Base-by-base conservation (phyloP, 2,888 invertebrate genomes). In the Caradrina kadenii region DNA sequence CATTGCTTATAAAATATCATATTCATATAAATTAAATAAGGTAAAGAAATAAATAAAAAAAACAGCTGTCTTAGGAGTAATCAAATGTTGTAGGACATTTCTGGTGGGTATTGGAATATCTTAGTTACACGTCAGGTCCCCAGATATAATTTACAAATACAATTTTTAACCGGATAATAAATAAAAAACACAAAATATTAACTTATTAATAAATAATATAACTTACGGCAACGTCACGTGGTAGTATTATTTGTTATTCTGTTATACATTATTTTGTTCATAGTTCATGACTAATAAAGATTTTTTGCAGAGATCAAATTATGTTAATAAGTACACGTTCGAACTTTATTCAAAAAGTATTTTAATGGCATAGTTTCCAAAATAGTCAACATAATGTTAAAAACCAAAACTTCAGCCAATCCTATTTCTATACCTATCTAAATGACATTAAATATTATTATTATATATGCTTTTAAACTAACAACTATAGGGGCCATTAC, bases 71-170 rank as follows among this genome's bases (percentile, higher is more conserved):
- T 73, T 63, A 72, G 22, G 17, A 61, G 68, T 66, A 66, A 60
- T 10, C 0, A 64, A 69, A 69, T 21, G 26, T 66, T 68, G 70
- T 62, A 48, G 60, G 61, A 69, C 45, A 60, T 42, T 74, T 72
- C 60, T 76, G 88, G 90, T 91, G 88, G 90, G 88, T 74, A 82
- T 73, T 91, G 91, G 91, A 92, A 91, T 92, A 87, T 87, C 84
- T 84, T 69, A 87, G 87, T 90, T 89, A 82, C 86, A 73, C 67
- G 73, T 92, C 92, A 92, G 92, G 92, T 92, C 87, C 89, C 88
- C 59, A 76, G 72, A 80, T 63, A 65, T 52, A 49, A 42, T 48
- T 48, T 22, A 39, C 49, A 21, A 55, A 61, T 31, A 60, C 42
- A 26, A 26, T 67, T 49, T 45, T 74, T 71, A 63, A 58, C 69